A percentile compares a stretch with the other conserved stretches of the same genome.
Conservation (phyloP, 1,140 invertebrate genomes). For the Bradysia coprophila region DNA sequence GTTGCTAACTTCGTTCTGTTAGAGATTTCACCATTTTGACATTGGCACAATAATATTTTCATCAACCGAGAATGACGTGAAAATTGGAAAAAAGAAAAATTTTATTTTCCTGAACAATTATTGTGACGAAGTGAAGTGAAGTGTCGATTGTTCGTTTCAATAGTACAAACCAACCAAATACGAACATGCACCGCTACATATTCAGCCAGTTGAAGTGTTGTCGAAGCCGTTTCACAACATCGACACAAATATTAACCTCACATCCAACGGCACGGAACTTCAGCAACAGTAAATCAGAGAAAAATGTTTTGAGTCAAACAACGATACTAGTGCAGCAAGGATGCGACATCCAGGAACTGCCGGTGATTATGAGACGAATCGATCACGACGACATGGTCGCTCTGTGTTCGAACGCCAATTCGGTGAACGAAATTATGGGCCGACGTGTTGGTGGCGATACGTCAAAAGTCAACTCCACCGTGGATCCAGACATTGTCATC, state of each 20-base stretch:
- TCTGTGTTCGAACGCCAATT: conserved; percentile 3
- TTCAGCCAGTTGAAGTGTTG: neutral
- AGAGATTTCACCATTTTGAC: too few relatives aligned
- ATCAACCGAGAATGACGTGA: too few relatives aligned
- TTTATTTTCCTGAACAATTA: too few relatives aligned
- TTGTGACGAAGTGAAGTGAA: too few relatives aligned
- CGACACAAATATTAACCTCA: neutral
- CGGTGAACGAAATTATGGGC: neutral
- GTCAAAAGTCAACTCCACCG: neutral
- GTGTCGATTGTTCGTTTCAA: neutral
- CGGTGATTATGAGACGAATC: conserved; percentile 39
- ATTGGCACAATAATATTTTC: too few relatives aligned
- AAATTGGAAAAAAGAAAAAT: too few relatives aligned
- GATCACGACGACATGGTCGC: conserved; percentile 8
- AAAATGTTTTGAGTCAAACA: conserved; percentile 18
- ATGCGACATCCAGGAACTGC: conserved; percentile 43
- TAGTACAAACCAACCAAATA: neutral
- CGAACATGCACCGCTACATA: neutral
- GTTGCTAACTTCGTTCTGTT: too few relatives aligned
- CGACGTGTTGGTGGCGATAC: neutral
- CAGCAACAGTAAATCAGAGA: neutral
- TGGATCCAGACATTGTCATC: neutral
- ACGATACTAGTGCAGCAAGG: conserved; percentile 48
- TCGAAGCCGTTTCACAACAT: neutral
- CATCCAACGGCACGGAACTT: neutral